A percentile compares a stretch with the other conserved stretches of the same genome.
These are phyloP conservation scores for Siderastrea siderea DNA, from an alignment of 92 coral and sea anemone species.

Conservation along the genomic window DNA sequence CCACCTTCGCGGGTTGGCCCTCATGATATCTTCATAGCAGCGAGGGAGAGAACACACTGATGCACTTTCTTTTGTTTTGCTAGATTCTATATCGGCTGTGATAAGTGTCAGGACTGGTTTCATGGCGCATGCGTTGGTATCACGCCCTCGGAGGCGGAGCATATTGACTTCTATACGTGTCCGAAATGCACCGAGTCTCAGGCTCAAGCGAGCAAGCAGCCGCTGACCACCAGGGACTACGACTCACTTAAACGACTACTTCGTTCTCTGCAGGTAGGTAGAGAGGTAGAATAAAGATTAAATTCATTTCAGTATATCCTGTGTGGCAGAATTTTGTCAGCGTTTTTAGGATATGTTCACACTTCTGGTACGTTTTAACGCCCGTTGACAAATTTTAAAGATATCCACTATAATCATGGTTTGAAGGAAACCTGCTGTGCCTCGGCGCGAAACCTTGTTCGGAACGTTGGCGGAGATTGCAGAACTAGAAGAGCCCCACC, in stretches of 20 bases:
- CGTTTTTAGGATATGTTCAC: too few species aligned
- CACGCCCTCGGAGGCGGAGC: conserved; percentile 87
- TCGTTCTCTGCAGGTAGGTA: conserved; percentile 87
- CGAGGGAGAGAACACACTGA: too few species aligned
- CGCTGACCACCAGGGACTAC: conserved; percentile 87
- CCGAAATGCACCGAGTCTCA: conserved; percentile 92
- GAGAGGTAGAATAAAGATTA: background rate
- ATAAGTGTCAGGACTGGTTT: conserved; percentile 98
- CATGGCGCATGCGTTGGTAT: conserved; percentile 96
- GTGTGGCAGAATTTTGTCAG: background rate
- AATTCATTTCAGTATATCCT: background rate
- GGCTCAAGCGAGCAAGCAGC: conserved; percentile 75
- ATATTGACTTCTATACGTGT: conserved; percentile 85
- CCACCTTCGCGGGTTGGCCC: too few species aligned
- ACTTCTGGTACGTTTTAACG: background rate
- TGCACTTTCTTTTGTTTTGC: background rate
- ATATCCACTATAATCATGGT: too few species aligned
- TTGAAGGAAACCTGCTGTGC: too few species aligned
- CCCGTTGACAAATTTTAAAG: too few species aligned
- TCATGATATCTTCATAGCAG: too few species aligned
- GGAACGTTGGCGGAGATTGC: too few species aligned
- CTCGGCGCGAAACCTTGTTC: too few species aligned
- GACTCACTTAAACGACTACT: conserved; percentile 94
- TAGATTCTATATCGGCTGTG: conserved; percentile 99
- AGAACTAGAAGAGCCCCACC: too few species aligned